Evolutionary conservation across 2,113 vertebrate genomes (phyloP), one percentile per base, ranked within the genome.

Genomic region (Cygnus atratus): DNA sequence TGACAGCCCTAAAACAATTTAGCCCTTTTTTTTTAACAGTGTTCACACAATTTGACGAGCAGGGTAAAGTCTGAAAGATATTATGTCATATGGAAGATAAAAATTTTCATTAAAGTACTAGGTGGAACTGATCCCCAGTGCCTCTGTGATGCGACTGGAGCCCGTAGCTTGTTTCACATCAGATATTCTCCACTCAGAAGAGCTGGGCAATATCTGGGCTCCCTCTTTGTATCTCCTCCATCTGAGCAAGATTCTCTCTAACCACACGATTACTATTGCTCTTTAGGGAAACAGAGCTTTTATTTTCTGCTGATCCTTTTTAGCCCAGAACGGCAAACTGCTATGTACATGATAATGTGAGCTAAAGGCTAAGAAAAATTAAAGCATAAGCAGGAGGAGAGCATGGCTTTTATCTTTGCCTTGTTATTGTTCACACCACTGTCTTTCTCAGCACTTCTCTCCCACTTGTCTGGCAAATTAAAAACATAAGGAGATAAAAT

Each of bases 361-460:
- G 89, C 74, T 90, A 80, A 92, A 85, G 87, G 84, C 89, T 94
- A 71, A 83, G 75, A 18, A 88, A 92, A 91, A 92, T 66, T 92
- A 79, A 93, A 94, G 87, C 3, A 8, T 63, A 83, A 91, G 75
- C 86, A 88, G 67, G 63, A 75, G n/a, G 44, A 87, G 50, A 85
- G 26, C 3, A 37, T 21, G 25, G 63, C 85, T 95, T 96, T 96
- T 43, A 95, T 95, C 93, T 88, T 85, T 62, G 55, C 75, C 74
- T 78, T 77, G 82, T 85, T 95, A 94, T 90, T 72, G 50, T 54
- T 87, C 87, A n/a, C 12, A 24, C 62, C 3, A 9, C 74, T 82
- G 52, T n/a, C 85, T 91, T 92, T 91, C 93, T 88, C 93, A 94
- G 89, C 75, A 71, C 41, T 92, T 87, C 67, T 87, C 58, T 96